A percentile compares a stretch with the other conserved stretches of the same genome.
These are phyloP conservation scores for Dioctria rufipes DNA, from an alignment of 2,888 invertebrate species.

Conservation along the genomic window DNA sequence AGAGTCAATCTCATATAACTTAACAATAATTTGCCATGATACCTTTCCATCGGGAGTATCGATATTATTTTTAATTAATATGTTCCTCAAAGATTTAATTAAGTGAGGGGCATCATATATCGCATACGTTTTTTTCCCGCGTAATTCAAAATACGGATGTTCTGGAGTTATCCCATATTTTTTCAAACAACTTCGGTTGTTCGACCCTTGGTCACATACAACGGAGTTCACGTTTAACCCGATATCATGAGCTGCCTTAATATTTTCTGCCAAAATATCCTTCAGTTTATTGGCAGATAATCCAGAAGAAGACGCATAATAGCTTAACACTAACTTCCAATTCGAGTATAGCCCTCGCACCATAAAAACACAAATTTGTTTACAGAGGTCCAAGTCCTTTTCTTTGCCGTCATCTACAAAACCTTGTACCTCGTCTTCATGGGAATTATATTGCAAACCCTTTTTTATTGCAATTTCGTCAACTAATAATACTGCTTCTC, in stretches of 20 bases:
- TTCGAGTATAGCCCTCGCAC: not conserved
- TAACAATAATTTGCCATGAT: too few species aligned
- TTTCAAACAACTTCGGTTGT: constrained; percentile 19
- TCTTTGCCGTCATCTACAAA: constrained; percentile 17
- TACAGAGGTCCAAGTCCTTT: not conserved
- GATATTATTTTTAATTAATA: too few species aligned
- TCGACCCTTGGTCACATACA: not conserved
- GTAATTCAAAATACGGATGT: too few species aligned
- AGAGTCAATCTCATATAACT: too few species aligned
- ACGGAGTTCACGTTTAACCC: not conserved
- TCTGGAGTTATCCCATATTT: too few species aligned
- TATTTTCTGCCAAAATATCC: not conserved
- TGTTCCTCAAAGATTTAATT: too few species aligned
- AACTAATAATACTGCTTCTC: constrained; percentile 48
- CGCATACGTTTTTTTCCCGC: too few species aligned
- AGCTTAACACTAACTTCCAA: constrained; percentile 26
- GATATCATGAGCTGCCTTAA: not conserved
- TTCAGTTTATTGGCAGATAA: constrained; percentile 2
- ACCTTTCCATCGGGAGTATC: too few species aligned
- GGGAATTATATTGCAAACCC: constrained; percentile 28
- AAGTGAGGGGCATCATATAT: too few species aligned
- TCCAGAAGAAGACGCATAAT: not conserved
- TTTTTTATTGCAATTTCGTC: constrained; percentile 51
- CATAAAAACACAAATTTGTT: constrained; percentile 30
- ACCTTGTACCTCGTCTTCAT: constrained; percentile 31